Evolutionary conservation across 2,888 invertebrate genomes (phyloP).

Genomic region (Polydrusus cervinus): DNA sequence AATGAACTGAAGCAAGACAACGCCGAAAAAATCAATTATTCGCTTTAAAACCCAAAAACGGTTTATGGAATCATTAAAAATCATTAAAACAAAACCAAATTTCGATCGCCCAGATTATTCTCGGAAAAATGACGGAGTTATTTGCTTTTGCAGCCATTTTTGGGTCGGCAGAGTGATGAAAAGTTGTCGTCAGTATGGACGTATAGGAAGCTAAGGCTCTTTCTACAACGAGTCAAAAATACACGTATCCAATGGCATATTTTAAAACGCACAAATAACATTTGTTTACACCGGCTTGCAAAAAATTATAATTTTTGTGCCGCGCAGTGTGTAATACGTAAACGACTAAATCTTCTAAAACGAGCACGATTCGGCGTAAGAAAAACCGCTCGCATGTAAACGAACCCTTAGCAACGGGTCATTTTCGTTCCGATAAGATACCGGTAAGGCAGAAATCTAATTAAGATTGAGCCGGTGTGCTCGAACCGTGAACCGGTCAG

Average conservation of each 20-base stretch:
- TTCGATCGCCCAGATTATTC: slow-evolving; percentile 30
- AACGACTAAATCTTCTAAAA: too few relatives aligned
- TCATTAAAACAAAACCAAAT: slow-evolving; percentile 35
- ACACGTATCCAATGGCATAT: too few relatives aligned
- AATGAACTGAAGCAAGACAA: background rate
- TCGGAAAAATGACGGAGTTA: slow-evolving; percentile 32
- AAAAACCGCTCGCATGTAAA: background rate
- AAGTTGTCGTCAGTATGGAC: background rate
- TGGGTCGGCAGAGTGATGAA: slow-evolving; percentile 20
- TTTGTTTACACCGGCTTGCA: too few relatives aligned
- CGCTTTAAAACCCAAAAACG: slow-evolving; percentile 24
- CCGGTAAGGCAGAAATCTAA: slow-evolving; percentile 53
- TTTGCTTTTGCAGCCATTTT: slow-evolving; percentile 38
- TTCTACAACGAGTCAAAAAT: background rate
- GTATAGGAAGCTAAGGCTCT: slow-evolving; percentile 16
- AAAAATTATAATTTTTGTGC: too few relatives aligned
- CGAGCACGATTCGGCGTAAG: too few relatives aligned
- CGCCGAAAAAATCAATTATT: slow-evolving; percentile 33
- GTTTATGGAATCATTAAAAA: slow-evolving; percentile 27
- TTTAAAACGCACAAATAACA: too few relatives aligned
- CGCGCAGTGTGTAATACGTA: too few relatives aligned
- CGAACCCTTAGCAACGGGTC: slow-evolving; percentile 17
- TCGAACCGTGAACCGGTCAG: slow-evolving; percentile 53
- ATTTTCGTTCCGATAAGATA: slow-evolving; percentile 37
- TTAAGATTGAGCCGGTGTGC: slow-evolving; percentile 52